phyloP scores from a whole-genome alignment of 2,113 vertebrate species.

The Pao palembangensis region DNA sequence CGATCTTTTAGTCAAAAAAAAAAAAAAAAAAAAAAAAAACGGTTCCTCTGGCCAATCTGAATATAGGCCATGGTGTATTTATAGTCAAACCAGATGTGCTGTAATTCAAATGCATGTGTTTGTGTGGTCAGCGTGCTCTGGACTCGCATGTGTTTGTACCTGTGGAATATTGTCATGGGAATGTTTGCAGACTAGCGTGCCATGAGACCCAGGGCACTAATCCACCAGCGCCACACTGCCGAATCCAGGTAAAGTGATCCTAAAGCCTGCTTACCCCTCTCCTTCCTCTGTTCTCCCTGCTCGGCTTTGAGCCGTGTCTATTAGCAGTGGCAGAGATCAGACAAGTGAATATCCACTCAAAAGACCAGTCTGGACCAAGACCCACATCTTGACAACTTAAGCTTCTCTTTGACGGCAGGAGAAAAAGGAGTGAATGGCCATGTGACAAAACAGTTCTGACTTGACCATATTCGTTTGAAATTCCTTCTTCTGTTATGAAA shows the following conservation, averaged over 20 bases:
- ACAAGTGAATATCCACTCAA: constrained; percentile 72
- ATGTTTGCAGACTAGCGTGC: constrained; percentile 73
- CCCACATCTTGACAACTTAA: constrained; percentile 80
- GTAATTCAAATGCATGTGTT: neutral
- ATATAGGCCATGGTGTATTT: neutral
- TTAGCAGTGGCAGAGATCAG: constrained; percentile 75
- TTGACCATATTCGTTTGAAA: constrained; percentile 64
- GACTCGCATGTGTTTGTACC: constrained; percentile 51
- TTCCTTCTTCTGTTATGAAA: constrained; percentile 34
- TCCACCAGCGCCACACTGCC: constrained; percentile 74
- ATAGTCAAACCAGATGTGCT: neutral
- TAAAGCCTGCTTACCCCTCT: constrained; percentile 72
- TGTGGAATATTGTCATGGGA: constrained; percentile 47
- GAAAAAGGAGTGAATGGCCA: constrained; percentile 56
- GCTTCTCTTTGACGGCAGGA: constrained; percentile 69
- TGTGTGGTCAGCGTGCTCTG: constrained; percentile 35
- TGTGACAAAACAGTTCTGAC: constrained; percentile 54
- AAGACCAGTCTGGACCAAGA: constrained; percentile 74
- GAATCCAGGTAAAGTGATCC: constrained; percentile 81
- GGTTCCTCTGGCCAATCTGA: too few relatives aligned
- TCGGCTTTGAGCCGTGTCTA: constrained; percentile 67
- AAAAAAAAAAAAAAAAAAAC: too few relatives aligned
- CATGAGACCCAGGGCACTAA: constrained; percentile 70
- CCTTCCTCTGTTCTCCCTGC: constrained; percentile 64
- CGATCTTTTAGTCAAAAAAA: too few relatives aligned